Conservation (phyloP, 2,797 vertebrate species). For the Pangasius djambal region DNA sequence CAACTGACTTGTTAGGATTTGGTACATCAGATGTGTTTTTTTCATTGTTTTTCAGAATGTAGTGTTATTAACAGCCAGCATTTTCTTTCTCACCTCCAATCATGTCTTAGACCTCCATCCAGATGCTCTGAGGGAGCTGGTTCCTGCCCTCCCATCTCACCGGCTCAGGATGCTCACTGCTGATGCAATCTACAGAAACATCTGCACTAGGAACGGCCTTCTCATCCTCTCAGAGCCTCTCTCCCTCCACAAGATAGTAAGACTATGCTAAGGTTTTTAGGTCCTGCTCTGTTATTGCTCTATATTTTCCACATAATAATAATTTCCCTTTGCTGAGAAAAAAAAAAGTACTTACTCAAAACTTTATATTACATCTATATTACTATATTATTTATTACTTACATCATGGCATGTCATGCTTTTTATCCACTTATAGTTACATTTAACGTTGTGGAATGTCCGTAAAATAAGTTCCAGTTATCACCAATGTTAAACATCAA, state of each 20-base stretch:
- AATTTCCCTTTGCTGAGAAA: not conserved
- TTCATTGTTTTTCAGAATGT: not conserved
- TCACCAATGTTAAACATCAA: not conserved
- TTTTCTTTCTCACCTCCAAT: not conserved
- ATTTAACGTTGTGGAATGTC: not conserved
- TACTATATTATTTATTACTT: not conserved
- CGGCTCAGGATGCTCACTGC: constrained; percentile 87
- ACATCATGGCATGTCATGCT: not conserved
- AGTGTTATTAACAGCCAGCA: not conserved
- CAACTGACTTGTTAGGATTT: not conserved
- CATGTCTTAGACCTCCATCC: constrained; percentile 75
- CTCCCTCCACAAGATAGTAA: constrained; percentile 88
- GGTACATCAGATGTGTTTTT: not conserved
- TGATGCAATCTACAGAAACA: constrained; percentile 85
- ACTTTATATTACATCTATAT: not conserved
- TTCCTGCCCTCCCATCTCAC: constrained; percentile 79
- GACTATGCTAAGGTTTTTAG: constrained; percentile 33
- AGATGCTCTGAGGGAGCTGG: constrained; percentile 74
- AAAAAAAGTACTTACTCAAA: not conserved
- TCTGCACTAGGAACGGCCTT: constrained; percentile 78
- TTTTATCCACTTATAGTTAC: not conserved
- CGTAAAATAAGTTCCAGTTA: not conserved
- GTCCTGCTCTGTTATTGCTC: not conserved
- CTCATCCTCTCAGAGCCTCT: constrained; percentile 74
- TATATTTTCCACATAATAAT: not conserved